Percentiles rank a stretch among this genome's conserved stretches.
phyloP scores from a whole-genome alignment of 2,113 vertebrate species.

The Leucosticte australis region DNA sequence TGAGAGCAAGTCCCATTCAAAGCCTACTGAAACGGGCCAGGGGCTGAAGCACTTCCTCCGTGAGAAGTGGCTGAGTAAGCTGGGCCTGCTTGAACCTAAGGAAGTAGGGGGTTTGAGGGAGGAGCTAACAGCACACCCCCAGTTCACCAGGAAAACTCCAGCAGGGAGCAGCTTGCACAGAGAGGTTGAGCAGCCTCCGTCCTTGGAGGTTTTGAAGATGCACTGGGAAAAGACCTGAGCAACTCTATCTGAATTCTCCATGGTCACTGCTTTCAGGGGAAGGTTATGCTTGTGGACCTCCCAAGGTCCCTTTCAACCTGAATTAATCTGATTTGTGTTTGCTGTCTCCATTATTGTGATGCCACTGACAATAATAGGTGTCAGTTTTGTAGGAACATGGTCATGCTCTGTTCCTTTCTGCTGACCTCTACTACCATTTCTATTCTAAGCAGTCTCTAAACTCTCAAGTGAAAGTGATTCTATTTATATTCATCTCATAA shows the following conservation, averaged over 20 bases:
- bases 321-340: not conserved
- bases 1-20: not conserved
- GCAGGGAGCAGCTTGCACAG: not conserved
- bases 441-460: not conserved
- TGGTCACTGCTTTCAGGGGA: rapidly evolving
- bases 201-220: not conserved
- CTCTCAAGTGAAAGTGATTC: not conserved
- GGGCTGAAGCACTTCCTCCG: not conserved
- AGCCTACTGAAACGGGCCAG: not conserved
- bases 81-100: not conserved
- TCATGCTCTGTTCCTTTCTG: not conserved
- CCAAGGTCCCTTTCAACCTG: not conserved
- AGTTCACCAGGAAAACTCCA: not conserved
- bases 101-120: not conserved
- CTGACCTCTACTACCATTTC: not conserved
- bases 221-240: not conserved
- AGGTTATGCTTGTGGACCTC: rapidly evolving
- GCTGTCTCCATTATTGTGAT: not conserved
- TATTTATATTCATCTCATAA: constrained; percentile 11
- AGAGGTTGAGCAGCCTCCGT: not conserved
- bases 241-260: not conserved
- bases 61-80: not conserved
- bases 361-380: not conserved
- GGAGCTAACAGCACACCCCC: not conserved
- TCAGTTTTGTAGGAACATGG: not conserved